These are phyloP conservation scores for Sinotaia quadrata DNA, from an alignment of 2,888 invertebrate genomes.

Conservation along the genomic window DNA sequence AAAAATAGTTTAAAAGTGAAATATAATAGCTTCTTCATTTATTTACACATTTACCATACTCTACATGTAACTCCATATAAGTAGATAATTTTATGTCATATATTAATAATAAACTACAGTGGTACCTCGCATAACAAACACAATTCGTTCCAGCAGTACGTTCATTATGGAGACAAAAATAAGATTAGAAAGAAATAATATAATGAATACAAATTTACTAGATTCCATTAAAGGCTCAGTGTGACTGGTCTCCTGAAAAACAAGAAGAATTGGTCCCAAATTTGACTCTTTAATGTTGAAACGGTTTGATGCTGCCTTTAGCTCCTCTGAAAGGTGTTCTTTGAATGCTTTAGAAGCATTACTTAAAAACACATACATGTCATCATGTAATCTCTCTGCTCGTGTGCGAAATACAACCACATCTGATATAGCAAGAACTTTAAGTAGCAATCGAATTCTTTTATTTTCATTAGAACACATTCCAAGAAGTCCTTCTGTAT, in stretches of 20 bases:
- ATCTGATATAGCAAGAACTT: conserved; percentile 87
- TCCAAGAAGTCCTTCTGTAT: conserved; percentile 85
- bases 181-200: not conserved
- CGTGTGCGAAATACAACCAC: conserved; percentile 84
- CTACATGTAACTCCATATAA: too few species aligned
- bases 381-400: conserved; percentile 82
- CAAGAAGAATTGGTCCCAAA: conserved; percentile 82
- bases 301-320: conserved; percentile 73
- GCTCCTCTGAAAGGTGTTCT: conserved; percentile 79
- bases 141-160: too few species aligned
- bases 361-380: conserved; percentile 83
- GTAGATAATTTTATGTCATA: too few species aligned
- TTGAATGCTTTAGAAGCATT: conserved; percentile 83
- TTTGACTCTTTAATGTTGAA: conserved; percentile 74
- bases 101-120: too few species aligned
- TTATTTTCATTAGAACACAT: conserved; percentile 77
- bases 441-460: conserved; percentile 81
- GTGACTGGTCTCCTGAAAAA: conserved; percentile 85
- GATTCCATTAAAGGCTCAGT: conserved; percentile 74
- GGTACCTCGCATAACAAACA: too few species aligned
- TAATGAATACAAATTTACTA: not conserved
- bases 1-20: too few species aligned
- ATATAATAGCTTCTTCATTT: too few species aligned
- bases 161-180: too few species aligned
- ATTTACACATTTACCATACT: too few species aligned